Percentiles rank a stretch among this genome's conserved stretches.
Evolutionary conservation across 2,113 vertebrate species (phyloP).

Genomic region (Gymnorhina tibicen): DNA sequence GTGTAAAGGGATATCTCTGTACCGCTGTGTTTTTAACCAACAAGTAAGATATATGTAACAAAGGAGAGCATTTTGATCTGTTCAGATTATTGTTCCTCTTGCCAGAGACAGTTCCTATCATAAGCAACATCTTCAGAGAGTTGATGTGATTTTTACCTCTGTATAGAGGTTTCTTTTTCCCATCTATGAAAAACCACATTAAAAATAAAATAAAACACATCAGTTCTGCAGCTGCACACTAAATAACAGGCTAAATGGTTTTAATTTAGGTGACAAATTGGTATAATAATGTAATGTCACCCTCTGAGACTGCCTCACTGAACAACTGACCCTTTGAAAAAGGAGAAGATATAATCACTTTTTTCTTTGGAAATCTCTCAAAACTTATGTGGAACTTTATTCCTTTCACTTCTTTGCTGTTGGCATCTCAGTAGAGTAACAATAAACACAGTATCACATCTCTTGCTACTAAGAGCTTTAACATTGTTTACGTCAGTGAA

Average conservation of each 20-base stretch:
- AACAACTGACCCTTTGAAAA: constrained; percentile 45
- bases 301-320: constrained; percentile 17
- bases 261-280: constrained; percentile 60
- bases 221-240: constrained; percentile 36
- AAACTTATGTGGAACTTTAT: constrained; percentile 37
- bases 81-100: constrained; percentile 51
- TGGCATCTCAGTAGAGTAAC: not conserved
- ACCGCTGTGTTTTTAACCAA: constrained; percentile 36
- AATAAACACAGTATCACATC: not conserved
- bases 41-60: not conserved
- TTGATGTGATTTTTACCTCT: constrained; percentile 4
- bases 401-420: not conserved
- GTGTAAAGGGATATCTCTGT: not conserved
- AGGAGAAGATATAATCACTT: constrained; percentile 15
- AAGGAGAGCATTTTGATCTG: constrained; percentile 15
- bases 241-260: constrained; percentile 59
- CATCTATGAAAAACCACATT: not conserved
- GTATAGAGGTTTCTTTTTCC: not conserved
- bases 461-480: not conserved
- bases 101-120: constrained; percentile 8
- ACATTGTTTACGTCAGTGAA: not conserved
- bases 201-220: constrained; percentile 65
- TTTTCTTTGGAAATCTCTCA: constrained; percentile 15
- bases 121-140: constrained; percentile 10
- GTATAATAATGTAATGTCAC: constrained; percentile 51